These are phyloP conservation scores for Auanema sp. DNA, from an alignment of 2,888 invertebrate species.

Conservation along the genomic window DNA sequence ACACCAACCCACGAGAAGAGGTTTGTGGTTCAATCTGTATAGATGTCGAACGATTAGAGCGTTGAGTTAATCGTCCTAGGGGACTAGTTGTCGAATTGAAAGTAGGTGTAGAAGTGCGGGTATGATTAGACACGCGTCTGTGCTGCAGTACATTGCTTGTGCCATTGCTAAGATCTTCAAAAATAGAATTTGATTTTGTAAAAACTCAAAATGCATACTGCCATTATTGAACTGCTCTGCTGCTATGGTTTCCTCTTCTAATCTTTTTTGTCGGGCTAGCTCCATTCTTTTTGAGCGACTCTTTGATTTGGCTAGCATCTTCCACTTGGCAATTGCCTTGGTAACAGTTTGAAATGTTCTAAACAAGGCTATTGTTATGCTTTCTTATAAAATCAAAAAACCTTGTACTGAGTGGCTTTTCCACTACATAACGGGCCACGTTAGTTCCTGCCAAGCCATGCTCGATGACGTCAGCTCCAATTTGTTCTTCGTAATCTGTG, in stretches of 20 bases:
- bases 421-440: conserved; percentile 48
- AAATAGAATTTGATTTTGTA: neutral
- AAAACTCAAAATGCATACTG: neutral
- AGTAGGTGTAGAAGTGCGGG: neutral
- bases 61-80: no score
- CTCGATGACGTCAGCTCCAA: conserved; percentile 64
- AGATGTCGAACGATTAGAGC: no score
- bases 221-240: neutral
- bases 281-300: conserved; percentile 38
- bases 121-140: neutral
- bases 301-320: conserved; percentile 48
- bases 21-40: no score
- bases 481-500: conserved; percentile 60
- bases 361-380: conserved; percentile 5
- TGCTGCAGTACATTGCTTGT: neutral
- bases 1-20: no score
- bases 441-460: conserved; percentile 58
- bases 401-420: conserved; percentile 51
- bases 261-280: conserved; percentile 29
- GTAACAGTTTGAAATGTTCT: conserved; percentile 55
- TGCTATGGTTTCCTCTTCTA: conserved; percentile 25
- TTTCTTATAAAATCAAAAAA: neutral
- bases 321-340: conserved; percentile 56
- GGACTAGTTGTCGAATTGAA: no score
- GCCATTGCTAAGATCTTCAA: neutral